Conservation (phyloP, 2,888 invertebrate genomes). For the Gisinianus flammeolus region DNA sequence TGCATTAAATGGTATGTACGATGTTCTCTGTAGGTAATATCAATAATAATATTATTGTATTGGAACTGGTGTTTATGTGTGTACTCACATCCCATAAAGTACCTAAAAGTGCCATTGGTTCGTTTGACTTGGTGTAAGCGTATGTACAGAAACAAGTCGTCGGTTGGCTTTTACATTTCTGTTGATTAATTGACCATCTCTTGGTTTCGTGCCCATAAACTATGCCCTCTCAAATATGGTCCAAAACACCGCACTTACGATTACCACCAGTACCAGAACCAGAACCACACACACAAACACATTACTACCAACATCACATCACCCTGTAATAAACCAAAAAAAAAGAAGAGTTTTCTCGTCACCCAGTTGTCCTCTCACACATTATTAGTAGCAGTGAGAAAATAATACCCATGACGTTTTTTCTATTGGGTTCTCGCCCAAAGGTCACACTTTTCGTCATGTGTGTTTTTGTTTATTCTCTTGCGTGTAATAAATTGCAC, state of each 20-base stretch:
- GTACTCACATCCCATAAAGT: slow-evolving; percentile 15
- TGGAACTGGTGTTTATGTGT: slow-evolving; percentile 18
- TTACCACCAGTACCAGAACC: neutral
- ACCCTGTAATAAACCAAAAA: no score
- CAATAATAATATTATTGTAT: slow-evolving; percentile 13
- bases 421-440: neutral
- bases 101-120: neutral
- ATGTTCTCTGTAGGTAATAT: no score
- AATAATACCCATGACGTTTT: neutral
- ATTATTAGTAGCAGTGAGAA: neutral
- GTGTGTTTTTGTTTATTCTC: no score
- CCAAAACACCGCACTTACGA: slow-evolving; percentile 12
- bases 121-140: neutral
- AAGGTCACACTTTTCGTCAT: neutral
- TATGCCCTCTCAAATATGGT: slow-evolving; percentile 37
- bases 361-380: neutral
- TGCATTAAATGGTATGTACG: no score
- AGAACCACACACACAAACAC: neutral
- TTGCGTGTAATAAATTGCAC: neutral
- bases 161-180: slow-evolving; percentile 50
- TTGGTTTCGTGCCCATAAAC: slow-evolving; percentile 41
- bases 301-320: no score
- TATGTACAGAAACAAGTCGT: slow-evolving; percentile 46
- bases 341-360: neutral
- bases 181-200: slow-evolving; percentile 50